Percentiles rank a stretch among this genome's conserved stretches.
phyloP scores from a whole-genome alignment of 2,797 vertebrate genomes.

The Acipenser transmontanus region DNA sequence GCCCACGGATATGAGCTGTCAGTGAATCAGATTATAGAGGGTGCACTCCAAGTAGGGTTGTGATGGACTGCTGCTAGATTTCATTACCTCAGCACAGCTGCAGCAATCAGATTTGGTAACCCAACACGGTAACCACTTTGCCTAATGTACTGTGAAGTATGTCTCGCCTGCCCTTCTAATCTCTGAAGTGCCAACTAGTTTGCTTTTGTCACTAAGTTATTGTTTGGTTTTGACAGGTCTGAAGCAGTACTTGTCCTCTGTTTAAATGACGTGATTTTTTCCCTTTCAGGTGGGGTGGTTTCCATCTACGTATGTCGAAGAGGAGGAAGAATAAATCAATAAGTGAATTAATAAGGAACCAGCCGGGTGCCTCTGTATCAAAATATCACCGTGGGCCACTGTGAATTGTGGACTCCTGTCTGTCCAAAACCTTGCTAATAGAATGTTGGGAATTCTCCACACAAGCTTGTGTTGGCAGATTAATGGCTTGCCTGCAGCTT shows the following conservation, averaged over 20 bases:
- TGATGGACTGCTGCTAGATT: conserved; percentile 15
- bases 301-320: conserved; percentile 95
- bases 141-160: conserved; percentile 14
- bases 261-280: background rate
- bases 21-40: conserved; percentile 15
- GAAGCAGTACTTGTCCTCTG: background rate
- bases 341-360: conserved; percentile 11
- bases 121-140: conserved; percentile 6
- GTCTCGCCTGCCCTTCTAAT: background rate
- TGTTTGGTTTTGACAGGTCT: background rate
- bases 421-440: conserved; percentile 39
- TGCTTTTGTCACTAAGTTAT: conserved; percentile 5
- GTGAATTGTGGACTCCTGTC: conserved; percentile 26
- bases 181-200: background rate
- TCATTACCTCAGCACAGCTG: conserved; percentile 13
- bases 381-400: conserved; percentile 10
- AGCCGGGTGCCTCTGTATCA: conserved; percentile 18
- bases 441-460: conserved; percentile 38
- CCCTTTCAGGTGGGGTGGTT: conserved; percentile 88
- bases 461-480: conserved; percentile 44
- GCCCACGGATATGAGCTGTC: conserved; percentile 2
- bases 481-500: conserved; percentile 43
- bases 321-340: conserved; percentile 72
- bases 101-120: conserved; percentile 17
- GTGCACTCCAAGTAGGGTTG: conserved; percentile 9